A percentile compares a stretch with the other conserved stretches of the same genome.
phyloP scores from a whole-genome alignment of 2,888 invertebrate genomes.

The Drosophila nr. perissopoda region DNA sequence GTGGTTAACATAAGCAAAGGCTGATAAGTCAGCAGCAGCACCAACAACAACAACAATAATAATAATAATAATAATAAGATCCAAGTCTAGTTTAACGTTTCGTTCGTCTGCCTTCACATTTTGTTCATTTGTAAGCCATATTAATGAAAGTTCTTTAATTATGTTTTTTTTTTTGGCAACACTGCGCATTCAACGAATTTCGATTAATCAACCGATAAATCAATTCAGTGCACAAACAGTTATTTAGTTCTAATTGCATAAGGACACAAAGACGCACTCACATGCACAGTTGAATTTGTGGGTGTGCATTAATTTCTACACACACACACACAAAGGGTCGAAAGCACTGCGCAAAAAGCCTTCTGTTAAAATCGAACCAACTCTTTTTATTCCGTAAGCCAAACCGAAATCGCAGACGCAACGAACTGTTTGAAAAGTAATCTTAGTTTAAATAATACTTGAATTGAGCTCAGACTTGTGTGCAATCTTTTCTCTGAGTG shows the following conservation, averaged over 20 bases:
- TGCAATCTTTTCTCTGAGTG: not conserved
- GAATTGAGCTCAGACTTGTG: not conserved
- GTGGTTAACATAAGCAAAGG: conserved; percentile 54
- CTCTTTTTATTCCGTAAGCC: not conserved
- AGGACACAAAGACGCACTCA: not conserved
- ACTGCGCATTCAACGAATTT: conserved; percentile 6
- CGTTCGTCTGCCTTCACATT: conserved; percentile 15
- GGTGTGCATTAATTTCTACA: not conserved
- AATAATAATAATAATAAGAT: conserved; percentile 9
- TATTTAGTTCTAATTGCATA: not conserved
- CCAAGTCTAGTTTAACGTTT: conserved; percentile 10
- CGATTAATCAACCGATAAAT: conserved; percentile 6
- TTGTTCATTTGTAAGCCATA: conserved; percentile 11
- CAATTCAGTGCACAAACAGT: not conserved
- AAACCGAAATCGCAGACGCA: not conserved
- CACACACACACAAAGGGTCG: not conserved
- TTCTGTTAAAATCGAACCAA: not conserved
- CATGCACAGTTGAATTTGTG: not conserved
- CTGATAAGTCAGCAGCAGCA: conserved; percentile 25
- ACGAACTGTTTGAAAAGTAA: not conserved
- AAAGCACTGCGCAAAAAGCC: not conserved
- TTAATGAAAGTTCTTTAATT: conserved; percentile 57
- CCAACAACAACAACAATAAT: conserved; percentile 4
- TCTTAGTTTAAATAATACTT: not conserved
- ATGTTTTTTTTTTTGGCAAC: conserved; percentile 11